These are phyloP conservation scores for Sturmia bella DNA, from an alignment of 2,888 invertebrate species.

Conservation along the genomic window DNA sequence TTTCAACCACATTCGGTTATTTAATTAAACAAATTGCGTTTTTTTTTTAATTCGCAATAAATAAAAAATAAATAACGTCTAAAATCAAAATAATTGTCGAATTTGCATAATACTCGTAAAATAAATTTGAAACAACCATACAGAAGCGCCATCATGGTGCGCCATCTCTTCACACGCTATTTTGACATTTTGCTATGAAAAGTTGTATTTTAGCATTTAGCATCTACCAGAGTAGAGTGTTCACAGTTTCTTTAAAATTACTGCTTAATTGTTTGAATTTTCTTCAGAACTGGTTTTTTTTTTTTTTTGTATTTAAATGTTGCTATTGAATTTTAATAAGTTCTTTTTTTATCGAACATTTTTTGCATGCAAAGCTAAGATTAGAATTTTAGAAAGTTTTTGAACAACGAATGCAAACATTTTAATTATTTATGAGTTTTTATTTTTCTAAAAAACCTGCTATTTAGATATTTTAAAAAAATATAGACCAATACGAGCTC, in stretches of 20 bases:
- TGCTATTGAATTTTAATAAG: not conserved
- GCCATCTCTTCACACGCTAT: not conserved
- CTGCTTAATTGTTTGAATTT: conserved; percentile 2
- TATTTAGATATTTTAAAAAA: too few relatives aligned
- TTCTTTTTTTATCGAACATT: not conserved
- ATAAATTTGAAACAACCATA: too few relatives aligned
- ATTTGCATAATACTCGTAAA: too few relatives aligned
- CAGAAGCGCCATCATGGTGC: too few relatives aligned
- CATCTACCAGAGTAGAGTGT: not conserved
- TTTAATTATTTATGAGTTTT: not conserved
- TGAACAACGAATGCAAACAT: not conserved
- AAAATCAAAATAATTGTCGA: too few relatives aligned
- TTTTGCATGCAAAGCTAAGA: not conserved
- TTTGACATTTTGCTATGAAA: not conserved
- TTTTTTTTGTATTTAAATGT: not conserved
- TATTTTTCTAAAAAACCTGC: too few relatives aligned
- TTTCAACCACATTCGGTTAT: not conserved
- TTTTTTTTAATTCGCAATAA: conserved; percentile 1
- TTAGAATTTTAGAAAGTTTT: not conserved
- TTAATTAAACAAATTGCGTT: conserved; percentile 8
- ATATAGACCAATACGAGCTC: too few relatives aligned
- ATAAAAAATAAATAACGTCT: too few relatives aligned
- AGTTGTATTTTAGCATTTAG: conserved; percentile 7
- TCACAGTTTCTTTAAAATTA: not conserved
- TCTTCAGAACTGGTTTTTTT: conserved; percentile 6